Evolutionary conservation across 2,797 vertebrate species (phyloP), one percentile per base, ranked within the genome.

Genomic region (Eidolon dupreanum): DNA sequence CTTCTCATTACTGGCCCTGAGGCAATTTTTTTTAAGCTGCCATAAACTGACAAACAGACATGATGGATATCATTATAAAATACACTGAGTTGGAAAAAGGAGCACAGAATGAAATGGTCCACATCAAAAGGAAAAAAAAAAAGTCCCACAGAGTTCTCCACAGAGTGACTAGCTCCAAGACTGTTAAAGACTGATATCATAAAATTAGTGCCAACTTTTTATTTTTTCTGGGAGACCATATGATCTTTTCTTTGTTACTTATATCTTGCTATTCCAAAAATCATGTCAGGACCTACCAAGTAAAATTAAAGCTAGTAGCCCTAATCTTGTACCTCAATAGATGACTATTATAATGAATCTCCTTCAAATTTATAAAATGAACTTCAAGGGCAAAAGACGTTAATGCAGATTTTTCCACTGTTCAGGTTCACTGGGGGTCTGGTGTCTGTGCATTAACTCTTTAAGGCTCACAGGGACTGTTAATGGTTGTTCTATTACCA

Each of bases 61-160:
- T 97, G 97, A 98, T 97, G 94, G 96, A 98, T 97, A 98, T 98
- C 97, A 97, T 97, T 98, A 97, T 97, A 98, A 98, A 98, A 97
- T 97, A 98, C 96, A 97, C 73, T 97, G 96, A 89, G 90, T 97
- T 73, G 97, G 97, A 97, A 98, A 98, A 98, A 96, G 88, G 93
- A 97, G 88, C 96, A 92, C 46, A 20, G 88, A 96, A 95, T 95
- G 96, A 97, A 98, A 98, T 97, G 96, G 97, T 93, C 97, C 97
- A 97, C 94, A 96, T 96, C 97, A 92, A 95, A 93, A 63, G 66
- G 90, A 55, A 86, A 61, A 61, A 85, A 82, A 88, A 63, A 86
- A 86, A 73, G 68, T 66, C 88, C 88, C 57, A 82, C 46, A 12
- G 93, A 97, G 57, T 90, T 90, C 81, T 96, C 81, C 17, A 84